Percentiles rank a stretch among this genome's conserved stretches.
phyloP scores from a whole-genome alignment of 2,797 vertebrate species.

The Poliocrania exsul region DNA sequence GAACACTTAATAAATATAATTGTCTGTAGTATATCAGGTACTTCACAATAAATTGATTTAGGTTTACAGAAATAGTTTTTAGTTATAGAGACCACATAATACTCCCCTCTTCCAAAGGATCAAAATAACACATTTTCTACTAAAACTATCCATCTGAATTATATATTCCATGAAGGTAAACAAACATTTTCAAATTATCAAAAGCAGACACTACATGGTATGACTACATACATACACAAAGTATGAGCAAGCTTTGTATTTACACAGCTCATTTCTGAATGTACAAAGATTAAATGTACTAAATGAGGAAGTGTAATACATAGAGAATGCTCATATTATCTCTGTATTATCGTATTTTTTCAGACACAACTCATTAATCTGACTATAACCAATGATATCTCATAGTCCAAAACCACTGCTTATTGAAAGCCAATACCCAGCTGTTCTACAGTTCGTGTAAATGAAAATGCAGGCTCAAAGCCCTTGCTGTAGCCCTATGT shows the following conservation, averaged over 20 bases:
- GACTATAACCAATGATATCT: neutral
- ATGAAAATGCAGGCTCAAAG: neutral
- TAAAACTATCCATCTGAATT: neutral
- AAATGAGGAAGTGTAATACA: neutral
- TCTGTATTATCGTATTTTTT: neutral
- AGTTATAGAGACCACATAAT: neutral
- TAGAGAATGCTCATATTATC: neutral
- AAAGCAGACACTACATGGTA: neutral
- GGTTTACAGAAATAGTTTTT: neutral
- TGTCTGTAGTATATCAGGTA: neutral
- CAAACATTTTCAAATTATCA: neutral
- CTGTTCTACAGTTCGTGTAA: neutral
- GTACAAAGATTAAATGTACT: neutral
- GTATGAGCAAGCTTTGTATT: neutral
- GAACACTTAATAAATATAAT: neutral
- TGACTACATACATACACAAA: neutral
- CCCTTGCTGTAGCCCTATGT: neutral
- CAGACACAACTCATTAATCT: neutral
- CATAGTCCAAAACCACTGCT: neutral
- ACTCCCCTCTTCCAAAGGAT: fast-evolving
- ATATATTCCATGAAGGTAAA: neutral
- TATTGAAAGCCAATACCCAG: neutral
- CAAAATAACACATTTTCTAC: neutral
- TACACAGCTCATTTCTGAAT: neutral
- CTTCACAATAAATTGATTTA: neutral